Base-by-base conservation (phyloP, 1,140 invertebrate genomes). In the Drosophila navojoa region DNA sequence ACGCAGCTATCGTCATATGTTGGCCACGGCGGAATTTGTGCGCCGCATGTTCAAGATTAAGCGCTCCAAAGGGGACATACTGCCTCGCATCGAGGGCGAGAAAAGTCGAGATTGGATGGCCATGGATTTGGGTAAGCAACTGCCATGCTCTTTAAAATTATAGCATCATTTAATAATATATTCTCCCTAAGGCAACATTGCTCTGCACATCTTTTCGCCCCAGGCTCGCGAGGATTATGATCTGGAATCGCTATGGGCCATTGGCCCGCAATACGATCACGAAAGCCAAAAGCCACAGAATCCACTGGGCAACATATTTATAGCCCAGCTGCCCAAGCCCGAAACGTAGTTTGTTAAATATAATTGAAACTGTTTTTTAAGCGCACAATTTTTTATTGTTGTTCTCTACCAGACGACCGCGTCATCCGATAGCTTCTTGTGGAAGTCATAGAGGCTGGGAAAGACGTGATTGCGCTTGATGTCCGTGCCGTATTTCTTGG, bases 191-290 rank as follows among this genome's bases (percentile, higher is more conserved):
- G 96, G 96, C 58, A 98, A 98, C 90, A 98, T 99, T 75, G 96
- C 95, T 2, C 86, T 99, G n/a, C 98, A 99, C 85, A 94, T 99
- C 72, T 98, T 98, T 92, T 95, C 95, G 27, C 91, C 93, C 5
- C 92, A 95, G 80, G 93, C 94, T 6, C 93, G 98, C 79, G 90
- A 94, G 72, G 86, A 93, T 45, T 98, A 98, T 92, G 97, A 99
- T 93, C 93, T 99, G 62, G 98, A 99, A 93, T 96, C 96, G 6
- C 92, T 99, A 19, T 99, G 98, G 98, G 94, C 96, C 50, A 94
- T 98, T 40, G 98, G 98, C 7, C 91, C 94, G 1, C 93, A 97
- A 86, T 97, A 94, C 93, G 98, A 98, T 92, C 93, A 95, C 19
- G 92, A 95, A 79, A 93, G 89, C n/a, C 94, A 95, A 68, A 92